Conservation (phyloP, 2,888 invertebrate genomes). For the Melanostoma scalare region DNA sequence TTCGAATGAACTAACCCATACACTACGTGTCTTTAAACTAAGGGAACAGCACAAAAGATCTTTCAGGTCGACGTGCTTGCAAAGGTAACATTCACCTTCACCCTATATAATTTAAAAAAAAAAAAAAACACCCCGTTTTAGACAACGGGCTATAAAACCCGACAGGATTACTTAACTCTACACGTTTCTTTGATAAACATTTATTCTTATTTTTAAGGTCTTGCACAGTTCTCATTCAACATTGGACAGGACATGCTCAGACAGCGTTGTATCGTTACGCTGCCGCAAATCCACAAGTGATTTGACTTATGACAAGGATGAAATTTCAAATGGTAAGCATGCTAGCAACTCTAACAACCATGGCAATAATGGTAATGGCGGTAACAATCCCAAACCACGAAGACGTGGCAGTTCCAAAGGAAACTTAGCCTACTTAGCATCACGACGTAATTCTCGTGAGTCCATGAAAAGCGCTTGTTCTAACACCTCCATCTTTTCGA, state of each 20-base stretch:
- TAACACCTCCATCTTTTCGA: conserved; percentile 86
- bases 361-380: conserved; percentile 55
- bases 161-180: background rate
- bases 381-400: conserved; percentile 82
- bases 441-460: conserved; percentile 91
- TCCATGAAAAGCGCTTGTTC: conserved; percentile 86
- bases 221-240: conserved; percentile 82
- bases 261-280: conserved; percentile 81
- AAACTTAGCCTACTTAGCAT: conserved; percentile 91
- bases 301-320: conserved; percentile 83
- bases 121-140: too few species aligned
- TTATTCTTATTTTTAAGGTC: conserved; percentile 74
- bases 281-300: conserved; percentile 91
- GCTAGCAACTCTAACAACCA: conserved; percentile 39
- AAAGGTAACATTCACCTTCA: too few species aligned
- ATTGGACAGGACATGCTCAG: conserved; percentile 81
- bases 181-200: background rate
- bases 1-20: too few species aligned
- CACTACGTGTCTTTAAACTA: too few species aligned
- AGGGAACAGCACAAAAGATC: too few species aligned
- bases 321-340: conserved; percentile 82
- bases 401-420: conserved; percentile 86
- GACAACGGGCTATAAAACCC: background rate
- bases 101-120: too few species aligned
- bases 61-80: too few species aligned